These are phyloP conservation scores for Actinemys pallida DNA, from an alignment of 2,113 vertebrate genomes.

Conservation along the genomic window DNA sequence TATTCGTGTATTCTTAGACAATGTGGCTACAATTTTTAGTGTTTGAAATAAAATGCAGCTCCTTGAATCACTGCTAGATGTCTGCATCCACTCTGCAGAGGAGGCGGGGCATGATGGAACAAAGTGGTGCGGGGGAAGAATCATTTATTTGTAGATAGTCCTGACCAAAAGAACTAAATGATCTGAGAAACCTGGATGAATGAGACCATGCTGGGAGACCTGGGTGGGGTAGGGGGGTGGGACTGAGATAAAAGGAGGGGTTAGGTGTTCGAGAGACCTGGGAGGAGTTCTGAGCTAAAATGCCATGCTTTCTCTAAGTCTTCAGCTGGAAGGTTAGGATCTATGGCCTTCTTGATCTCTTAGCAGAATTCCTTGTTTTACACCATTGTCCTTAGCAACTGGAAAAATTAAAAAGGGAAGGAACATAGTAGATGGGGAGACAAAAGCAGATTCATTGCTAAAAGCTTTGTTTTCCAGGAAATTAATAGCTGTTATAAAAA, in stretches of 20 bases:
- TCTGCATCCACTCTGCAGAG: not conserved
- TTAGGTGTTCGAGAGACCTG: not conserved
- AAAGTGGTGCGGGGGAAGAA: not conserved
- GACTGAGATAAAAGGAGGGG: not conserved
- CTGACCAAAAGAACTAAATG: not conserved
- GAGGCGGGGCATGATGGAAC: conserved; percentile 1
- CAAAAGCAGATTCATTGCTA: not conserved
- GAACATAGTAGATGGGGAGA: not conserved
- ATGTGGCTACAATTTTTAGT: not conserved
- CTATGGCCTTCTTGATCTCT: not conserved
- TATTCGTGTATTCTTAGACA: not conserved
- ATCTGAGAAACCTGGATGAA: not conserved
- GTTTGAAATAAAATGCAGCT: not conserved
- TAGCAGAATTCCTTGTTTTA: conserved; percentile 8
- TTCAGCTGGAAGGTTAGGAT: not conserved
- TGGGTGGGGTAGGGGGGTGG: too few species aligned
- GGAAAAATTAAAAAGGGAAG: not conserved
- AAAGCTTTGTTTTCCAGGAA: not conserved
- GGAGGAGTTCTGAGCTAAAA: not conserved
- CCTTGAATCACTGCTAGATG: not conserved
- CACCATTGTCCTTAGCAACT: conserved; percentile 13
- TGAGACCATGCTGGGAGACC: not conserved
- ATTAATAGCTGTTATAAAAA: not conserved
- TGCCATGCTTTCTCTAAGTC: not conserved
- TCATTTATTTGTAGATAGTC: not conserved